Base-by-base conservation (phyloP, 2,888 invertebrate genomes). In the Hirtodrosophila cameraria region DNA sequence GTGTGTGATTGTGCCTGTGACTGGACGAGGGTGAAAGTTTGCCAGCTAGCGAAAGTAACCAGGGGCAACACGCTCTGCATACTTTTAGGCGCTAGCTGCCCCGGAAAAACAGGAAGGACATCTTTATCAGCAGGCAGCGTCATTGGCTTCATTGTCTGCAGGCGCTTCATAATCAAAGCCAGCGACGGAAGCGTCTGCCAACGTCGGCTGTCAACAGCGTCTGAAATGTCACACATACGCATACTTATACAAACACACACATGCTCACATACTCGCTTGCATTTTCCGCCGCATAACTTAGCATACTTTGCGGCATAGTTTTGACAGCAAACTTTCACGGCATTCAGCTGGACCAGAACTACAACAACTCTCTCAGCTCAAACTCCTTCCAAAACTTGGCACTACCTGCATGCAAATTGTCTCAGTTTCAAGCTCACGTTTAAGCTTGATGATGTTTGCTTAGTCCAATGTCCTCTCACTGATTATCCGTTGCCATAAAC, bases 301-400 rank as follows among this genome's bases (percentile, higher is more conserved):
- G 76, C 82, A 70, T 74, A 78, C 81, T 84, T 85, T 77, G 69
- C 62, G 76, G 82, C 74, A 72, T 81, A 86, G 81, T 84, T 83
- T 63, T 68, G 84, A 76, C 69, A 72, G 82, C 61, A 75, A 68
- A 74, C 71, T 72, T 84, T 66, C 49, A 25, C 59, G 57, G 30
- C 25, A 45, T 70, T 61, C 75, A 23, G 38, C 57, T 41, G 75
- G 75, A 68, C 66, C n/a, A 25, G 12, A 23, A 45, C 57, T 69
- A 20, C 39, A 31, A 23, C 43, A 27, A 27, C 35, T 20, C 31
- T n/a, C n/a, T n/a, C 30, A 11, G 16, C 33, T 15, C 7, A 16
- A 15, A 5, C 42, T 42, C 13, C 46, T 15, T 39, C 35, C 4
- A 6, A 52, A 65, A 59, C 65, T 58, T 68, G 45, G 18, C 39